Evolutionary conservation across 2,888 invertebrate species (phyloP).

Genomic region (Yponomeuta sedellus): DNA sequence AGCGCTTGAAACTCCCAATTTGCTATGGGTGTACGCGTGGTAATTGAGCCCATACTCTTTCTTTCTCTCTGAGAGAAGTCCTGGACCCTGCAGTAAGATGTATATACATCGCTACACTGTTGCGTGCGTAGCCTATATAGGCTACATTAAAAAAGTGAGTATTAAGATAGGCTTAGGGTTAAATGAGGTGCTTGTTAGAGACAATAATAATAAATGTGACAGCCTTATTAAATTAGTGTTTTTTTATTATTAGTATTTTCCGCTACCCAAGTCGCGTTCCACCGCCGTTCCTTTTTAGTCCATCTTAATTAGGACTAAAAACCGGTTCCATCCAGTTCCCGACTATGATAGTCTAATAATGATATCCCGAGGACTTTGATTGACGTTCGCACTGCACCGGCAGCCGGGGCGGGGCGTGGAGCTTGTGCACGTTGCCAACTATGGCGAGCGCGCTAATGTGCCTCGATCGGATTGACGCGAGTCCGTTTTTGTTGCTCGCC

Average conservation of each 20-base stretch:
- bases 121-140: no score
- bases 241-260: background rate
- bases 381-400: constrained; percentile 30
- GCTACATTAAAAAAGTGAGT: no score
- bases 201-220: no score
- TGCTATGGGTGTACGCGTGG: no score
- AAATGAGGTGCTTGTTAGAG: no score
- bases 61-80: no score
- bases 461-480: constrained; percentile 34
- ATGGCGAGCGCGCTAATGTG: constrained; percentile 74
- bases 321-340: background rate
- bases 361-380: constrained; percentile 26
- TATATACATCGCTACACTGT: no score
- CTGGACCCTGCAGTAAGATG: no score
- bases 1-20: no score
- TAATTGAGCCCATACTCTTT: no score
- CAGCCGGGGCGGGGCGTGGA: constrained; percentile 14
- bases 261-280: background rate
- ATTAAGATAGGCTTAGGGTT: no score
- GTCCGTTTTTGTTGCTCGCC: constrained; percentile 55
- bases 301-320: background rate
- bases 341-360: background rate
- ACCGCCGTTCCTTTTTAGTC: background rate
- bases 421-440: constrained; percentile 53
- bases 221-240: background rate